Evolutionary conservation across 2,113 vertebrate genomes (phyloP), one percentile per base, ranked within the genome.

Genomic region (Gopherus evgoodei): DNA sequence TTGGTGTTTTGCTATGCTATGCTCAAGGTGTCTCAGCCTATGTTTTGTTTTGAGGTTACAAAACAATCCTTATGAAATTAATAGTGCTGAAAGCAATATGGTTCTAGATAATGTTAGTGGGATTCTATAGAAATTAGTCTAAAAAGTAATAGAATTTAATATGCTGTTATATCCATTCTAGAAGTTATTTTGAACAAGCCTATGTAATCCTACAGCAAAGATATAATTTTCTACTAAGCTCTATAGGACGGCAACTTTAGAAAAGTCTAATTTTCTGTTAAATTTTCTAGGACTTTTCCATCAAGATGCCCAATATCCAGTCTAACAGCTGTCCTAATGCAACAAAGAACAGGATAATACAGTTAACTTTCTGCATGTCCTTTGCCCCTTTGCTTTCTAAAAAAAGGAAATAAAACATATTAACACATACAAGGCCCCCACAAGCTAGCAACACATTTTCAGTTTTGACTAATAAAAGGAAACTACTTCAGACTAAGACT

Each of bases 21-120:
- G 42, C n/a, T 85, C 42, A 19, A 11, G 1, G 89, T 54, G 2
- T 82, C 92, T 91, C 93, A 17, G 11, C 5, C 69, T 85, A 81
- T 29, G 24, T 56, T 62, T 90, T 91, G n/a, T 80, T 16, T 81
- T 89, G 17, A 83, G 49, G 4, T 94, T 44, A 83, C 52, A 91
- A 87, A 11, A 90, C 54, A 56, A 11, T 2, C 12, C 88, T 93
- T 7, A 96, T n/a, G 7, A 87, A 88, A 49, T 69, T 83, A 80
- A 83, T 6, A 44, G 42, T 27, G 24, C 11, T 25, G 21, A 11
- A 76, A 76, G 5, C 21, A 76, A 69, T 93, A 87, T 24, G 5
- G 2, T 76, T 94, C 52, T 78, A 31, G 16, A 94, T 87, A 91
- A 81, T 44, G 4, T 19, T 53, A n/a, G 8, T 72, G 42, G 91